Base-by-base conservation (phyloP, 2,888 invertebrate genomes). In the Melipona bicolor region DNA sequence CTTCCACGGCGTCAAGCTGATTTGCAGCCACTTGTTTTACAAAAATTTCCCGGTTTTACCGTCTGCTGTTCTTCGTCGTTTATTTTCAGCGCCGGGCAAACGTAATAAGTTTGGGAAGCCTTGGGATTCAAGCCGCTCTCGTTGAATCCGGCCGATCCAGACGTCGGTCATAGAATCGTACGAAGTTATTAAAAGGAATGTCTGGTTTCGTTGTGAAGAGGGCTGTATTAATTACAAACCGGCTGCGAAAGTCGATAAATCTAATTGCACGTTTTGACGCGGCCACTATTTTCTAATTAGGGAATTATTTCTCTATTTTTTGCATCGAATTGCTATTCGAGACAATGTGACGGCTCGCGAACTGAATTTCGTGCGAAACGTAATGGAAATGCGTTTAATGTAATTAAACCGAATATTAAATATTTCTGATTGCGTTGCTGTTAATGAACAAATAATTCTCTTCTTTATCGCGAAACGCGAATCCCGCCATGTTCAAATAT, bases 1-100 rank as follows among this genome's bases (percentile, higher is more conserved):
- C 24, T 62, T 67, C 52, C 64, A 27, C 27, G 61, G 50, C 67
- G 76, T 65, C 71, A 71, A 72, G 67, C 71, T 67, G 71, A 77
- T 76, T 81, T 76, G 24, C 75, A 65, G 64, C 50, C 61, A 77
- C 72, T 77, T 56, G 62, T 73, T 81, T 81, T 67, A 77, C 36
- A 72, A 73, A 72, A 77, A 68, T 68, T 54, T 61, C 17, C 52
- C 13, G 15, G 54, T 21, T 43, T 77, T 54, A 62, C 36, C 15
- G 43, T n/a, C 56, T 62, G n/a, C 65, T 3, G 17, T 36, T 27
- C 52, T 36, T 70, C n/a, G 9, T 56, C 32, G 52, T 43, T 77
- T 72, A 72, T 78, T 72, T 72, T 59, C 54, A 19, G 50, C 56
- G 56, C 19, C 21, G 24, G 6, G 24, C 13, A 32, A 27, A 54